Conservation (phyloP, 2,888 invertebrate species). For the Terebella lapidaria region DNA sequence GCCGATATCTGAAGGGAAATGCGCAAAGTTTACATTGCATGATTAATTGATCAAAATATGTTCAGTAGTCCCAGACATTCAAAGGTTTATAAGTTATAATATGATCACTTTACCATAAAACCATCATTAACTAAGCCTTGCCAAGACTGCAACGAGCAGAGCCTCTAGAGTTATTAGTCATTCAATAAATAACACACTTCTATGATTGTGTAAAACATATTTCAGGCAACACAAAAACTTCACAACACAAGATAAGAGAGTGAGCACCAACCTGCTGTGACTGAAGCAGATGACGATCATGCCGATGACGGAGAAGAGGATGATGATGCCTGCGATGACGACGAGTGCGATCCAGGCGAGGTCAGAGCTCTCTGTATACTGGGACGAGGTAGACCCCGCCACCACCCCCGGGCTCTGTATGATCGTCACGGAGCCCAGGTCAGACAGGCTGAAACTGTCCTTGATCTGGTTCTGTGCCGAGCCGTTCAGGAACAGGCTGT, state of each 20-base stretch:
- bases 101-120: too few relatives aligned
- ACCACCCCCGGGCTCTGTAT: conserved; percentile 5
- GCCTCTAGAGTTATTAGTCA: too few relatives aligned
- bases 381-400: background rate
- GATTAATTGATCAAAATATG: too few relatives aligned
- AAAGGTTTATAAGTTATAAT: too few relatives aligned
- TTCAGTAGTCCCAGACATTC: too few relatives aligned
- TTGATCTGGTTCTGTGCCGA: conserved; percentile 2
- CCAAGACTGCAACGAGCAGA: too few relatives aligned
- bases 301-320: conserved; percentile 79
- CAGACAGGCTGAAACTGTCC: background rate
- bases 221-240: too few relatives aligned
- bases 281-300: conserved; percentile 90
- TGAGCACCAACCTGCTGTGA: conserved; percentile 78
- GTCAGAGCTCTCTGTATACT: background rate
- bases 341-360: conserved; percentile 75
- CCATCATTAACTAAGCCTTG: too few relatives aligned
- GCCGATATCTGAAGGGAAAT: conserved; percentile 13
- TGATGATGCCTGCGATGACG: conserved; percentile 81
- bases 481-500: conserved; percentile 5
- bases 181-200: too few relatives aligned
- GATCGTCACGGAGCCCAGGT: background rate
- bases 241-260: too few relatives aligned
- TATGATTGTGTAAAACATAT: too few relatives aligned
- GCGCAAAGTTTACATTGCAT: too few relatives aligned